A percentile compares a stretch with the other conserved stretches of the same genome.
Evolutionary conservation across 1,140 invertebrate species (phyloP).

Genomic region (Drosophila ercepeae): DNA sequence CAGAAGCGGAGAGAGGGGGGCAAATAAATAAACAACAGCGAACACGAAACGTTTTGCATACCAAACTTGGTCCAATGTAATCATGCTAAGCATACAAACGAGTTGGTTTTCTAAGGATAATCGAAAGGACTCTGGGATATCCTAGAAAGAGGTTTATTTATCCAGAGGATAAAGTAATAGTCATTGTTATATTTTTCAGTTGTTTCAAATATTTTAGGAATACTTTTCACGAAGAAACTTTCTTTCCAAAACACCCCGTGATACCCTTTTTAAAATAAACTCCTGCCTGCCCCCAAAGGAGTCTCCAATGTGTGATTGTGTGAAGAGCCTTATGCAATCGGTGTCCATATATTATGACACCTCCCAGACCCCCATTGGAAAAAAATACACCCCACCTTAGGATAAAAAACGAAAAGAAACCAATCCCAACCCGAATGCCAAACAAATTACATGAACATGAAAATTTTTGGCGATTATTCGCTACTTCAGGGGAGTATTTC

Average conservation of each 20-base stretch:
- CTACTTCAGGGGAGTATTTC: slow-evolving; percentile 38
- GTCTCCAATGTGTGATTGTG: slow-evolving; percentile 22
- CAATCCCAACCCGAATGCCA: slow-evolving; percentile 38
- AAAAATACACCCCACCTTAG: not conserved
- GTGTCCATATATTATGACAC: slow-evolving; percentile 50
- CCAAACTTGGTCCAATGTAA: slow-evolving; percentile 37
- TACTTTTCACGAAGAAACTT: not conserved
- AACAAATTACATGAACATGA: slow-evolving; percentile 52
- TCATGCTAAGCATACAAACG: slow-evolving; percentile 54
- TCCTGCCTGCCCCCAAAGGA: not conserved
- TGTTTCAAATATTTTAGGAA: too few relatives aligned
- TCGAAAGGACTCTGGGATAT: not conserved
- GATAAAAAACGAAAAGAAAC: not conserved
- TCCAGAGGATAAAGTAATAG: too few relatives aligned
- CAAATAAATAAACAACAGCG: slow-evolving; percentile 55
- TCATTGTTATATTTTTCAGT: too few relatives aligned
- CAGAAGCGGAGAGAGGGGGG: not conserved
- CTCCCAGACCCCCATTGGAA: slow-evolving; percentile 2
- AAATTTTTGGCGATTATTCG: slow-evolving; percentile 49
- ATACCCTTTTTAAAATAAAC: not conserved
- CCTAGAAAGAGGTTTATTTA: not conserved
- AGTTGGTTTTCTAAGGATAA: not conserved
- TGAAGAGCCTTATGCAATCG: slow-evolving; percentile 42
- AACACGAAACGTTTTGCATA: slow-evolving; percentile 51
- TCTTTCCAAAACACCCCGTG: not conserved